Percentiles rank a stretch among this genome's conserved stretches.
phyloP scores from a whole-genome alignment of 1,140 invertebrate species.

The Eubasilissa regina region DNA sequence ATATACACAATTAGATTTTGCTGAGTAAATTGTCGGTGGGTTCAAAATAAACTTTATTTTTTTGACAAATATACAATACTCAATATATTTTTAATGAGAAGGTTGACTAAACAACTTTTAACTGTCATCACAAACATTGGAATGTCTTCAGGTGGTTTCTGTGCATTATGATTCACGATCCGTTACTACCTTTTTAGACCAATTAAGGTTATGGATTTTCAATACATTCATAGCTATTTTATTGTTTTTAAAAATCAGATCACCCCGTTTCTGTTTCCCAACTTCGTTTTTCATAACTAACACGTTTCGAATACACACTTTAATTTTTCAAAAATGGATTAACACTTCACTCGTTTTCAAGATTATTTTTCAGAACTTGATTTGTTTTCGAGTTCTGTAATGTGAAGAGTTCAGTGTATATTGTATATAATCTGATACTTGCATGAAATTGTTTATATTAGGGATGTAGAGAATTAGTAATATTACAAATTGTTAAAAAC shows the following conservation, averaged over 20 bases:
- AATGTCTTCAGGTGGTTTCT: constrained; percentile 51
- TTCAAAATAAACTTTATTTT: constrained; percentile 14
- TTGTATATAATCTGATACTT: too few relatives aligned
- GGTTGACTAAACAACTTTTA: neutral
- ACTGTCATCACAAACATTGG: constrained; percentile 48
- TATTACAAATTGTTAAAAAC: too few relatives aligned
- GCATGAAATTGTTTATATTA: too few relatives aligned
- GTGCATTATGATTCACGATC: constrained; percentile 44
- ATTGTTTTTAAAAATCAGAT: constrained; percentile 1
- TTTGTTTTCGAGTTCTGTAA: too few relatives aligned
- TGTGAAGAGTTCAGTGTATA: too few relatives aligned
- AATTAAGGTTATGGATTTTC: constrained; percentile 40
- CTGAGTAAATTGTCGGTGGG: neutral
- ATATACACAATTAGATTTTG: constrained; percentile 20
- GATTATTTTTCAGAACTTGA: too few relatives aligned
- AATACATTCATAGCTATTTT: neutral
- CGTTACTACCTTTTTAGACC: constrained; percentile 34
- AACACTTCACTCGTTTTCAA: too few relatives aligned
- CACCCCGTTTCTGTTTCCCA: too few relatives aligned
- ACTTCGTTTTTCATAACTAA: too few relatives aligned
- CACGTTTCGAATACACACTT: too few relatives aligned
- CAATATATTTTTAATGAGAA: neutral
- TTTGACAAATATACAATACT: constrained; percentile 15
- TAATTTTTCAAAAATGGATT: too few relatives aligned
- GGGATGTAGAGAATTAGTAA: too few relatives aligned